These are phyloP conservation scores for Onychostruthus taczanowskii DNA, from an alignment of 2,113 vertebrate species.

Conservation along the genomic window DNA sequence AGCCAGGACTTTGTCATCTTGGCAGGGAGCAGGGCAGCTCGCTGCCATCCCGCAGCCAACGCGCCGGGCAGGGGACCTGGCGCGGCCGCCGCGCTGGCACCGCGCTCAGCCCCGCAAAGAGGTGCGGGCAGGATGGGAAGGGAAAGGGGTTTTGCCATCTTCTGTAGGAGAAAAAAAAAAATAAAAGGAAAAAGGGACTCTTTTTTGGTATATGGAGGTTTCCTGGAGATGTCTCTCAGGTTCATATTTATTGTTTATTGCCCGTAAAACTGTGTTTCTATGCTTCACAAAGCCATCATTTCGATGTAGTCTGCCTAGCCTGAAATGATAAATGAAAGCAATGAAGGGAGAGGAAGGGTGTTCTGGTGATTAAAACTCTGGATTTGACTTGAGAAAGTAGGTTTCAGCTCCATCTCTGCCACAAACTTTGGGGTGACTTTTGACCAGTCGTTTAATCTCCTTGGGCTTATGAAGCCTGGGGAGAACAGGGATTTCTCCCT, in stretches of 20 bases:
- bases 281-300: conserved; percentile 63
- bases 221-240: not conserved
- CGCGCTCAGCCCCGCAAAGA: not conserved
- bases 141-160: not conserved
- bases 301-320: conserved; percentile 38
- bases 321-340: conserved; percentile 61
- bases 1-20: conserved; percentile 28
- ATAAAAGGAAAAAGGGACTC: not conserved
- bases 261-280: conserved; percentile 64
- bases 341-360: conserved; percentile 50
- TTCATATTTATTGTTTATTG: conserved; percentile 68
- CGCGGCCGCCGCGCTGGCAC: not conserved
- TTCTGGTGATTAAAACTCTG: conserved; percentile 49
- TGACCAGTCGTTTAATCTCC: not conserved
- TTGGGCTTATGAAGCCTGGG: not conserved
- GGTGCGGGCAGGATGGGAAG: not conserved
- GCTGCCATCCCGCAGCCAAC: conserved; percentile 4
- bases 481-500: not conserved
- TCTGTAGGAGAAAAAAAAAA: not conserved
- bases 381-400: conserved; percentile 27
- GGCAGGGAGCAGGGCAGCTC: not conserved
- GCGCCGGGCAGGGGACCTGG: not conserved
- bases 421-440: conserved; percentile 14
- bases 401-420: conserved; percentile 7
- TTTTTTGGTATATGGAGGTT: not conserved